Evolutionary conservation across 1,140 invertebrate species (phyloP).

Genomic region (Battus philenor): DNA sequence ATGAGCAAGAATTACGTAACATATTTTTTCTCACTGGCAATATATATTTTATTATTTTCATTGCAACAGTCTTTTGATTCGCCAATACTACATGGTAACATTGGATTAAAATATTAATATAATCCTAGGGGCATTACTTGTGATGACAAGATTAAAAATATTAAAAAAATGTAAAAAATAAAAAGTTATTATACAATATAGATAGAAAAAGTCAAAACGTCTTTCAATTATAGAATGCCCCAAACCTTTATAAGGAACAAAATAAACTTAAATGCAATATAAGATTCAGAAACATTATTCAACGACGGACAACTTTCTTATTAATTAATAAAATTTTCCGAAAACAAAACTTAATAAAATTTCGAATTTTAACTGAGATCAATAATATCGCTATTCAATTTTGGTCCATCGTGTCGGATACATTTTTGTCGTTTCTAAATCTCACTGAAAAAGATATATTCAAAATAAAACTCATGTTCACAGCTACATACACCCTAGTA

Average conservation of each 20-base stretch:
- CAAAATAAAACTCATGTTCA: conserved; percentile 23
- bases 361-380: conserved; percentile 29
- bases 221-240: conserved; percentile 12
- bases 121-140: conserved; percentile 6
- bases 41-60: conserved; percentile 8
- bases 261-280: conserved; percentile 11
- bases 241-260: conserved; percentile 15
- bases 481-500: conserved; percentile 20
- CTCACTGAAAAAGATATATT: conserved; percentile 18
- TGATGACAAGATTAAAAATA: conserved; percentile 14
- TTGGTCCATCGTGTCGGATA: conserved; percentile 40
- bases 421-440: conserved; percentile 25
- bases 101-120: conserved; percentile 12
- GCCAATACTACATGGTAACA: conserved; percentile 24
- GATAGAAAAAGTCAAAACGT: not conserved
- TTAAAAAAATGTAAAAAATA: conserved; percentile 13
- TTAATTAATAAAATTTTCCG: conserved; percentile 11
- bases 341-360: conserved; percentile 11
- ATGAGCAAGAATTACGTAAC: not conserved
- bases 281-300: conserved; percentile 24
- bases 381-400: conserved; percentile 20
- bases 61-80: conserved; percentile 24
- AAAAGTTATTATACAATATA: conserved; percentile 14
- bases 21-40: conserved; percentile 5
- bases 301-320: not conserved